A percentile compares a stretch with the other conserved stretches of the same genome.
Evolutionary conservation across 2,888 invertebrate genomes (phyloP).

Genomic region (Tetragonula carbonaria): DNA sequence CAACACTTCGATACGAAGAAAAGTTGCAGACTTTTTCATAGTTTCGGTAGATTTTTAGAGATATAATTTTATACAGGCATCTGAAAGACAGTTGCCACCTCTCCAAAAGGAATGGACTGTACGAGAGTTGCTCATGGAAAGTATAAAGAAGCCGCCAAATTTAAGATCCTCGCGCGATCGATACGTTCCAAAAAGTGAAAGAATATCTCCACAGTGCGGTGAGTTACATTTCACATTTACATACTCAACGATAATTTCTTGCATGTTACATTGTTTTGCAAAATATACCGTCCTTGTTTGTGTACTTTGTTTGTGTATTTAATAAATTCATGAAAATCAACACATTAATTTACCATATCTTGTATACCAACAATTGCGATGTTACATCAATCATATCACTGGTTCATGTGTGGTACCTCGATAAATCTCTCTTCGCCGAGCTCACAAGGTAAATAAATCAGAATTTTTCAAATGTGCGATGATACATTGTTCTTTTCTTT

Average conservation of each 20-base stretch:
- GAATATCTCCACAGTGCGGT: slow-evolving; percentile 58
- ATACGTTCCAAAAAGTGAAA: slow-evolving; percentile 49
- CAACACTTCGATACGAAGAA: neutral
- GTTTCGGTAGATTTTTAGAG: neutral
- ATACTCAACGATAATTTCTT: slow-evolving; percentile 5
- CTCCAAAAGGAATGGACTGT: slow-evolving; percentile 90
- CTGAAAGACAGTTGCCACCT: slow-evolving; percentile 93
- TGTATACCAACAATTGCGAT: slow-evolving; percentile 8
- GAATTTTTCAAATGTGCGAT: neutral
- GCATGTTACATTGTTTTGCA: slow-evolving; percentile 45
- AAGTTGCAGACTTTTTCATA: neutral
- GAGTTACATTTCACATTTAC: slow-evolving; percentile 52
- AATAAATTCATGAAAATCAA: slow-evolving; percentile 50
- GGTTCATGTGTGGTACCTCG: slow-evolving; percentile 41
- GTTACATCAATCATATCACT: neutral
- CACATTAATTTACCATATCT: slow-evolving; percentile 14
- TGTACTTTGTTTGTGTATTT: slow-evolving; percentile 17
- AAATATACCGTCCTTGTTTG: slow-evolving; percentile 22
- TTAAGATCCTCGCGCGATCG: slow-evolving; percentile 82
- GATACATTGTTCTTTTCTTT: too few species aligned
- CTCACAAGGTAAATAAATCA: neutral
- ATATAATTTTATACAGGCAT: slow-evolving; percentile 86
- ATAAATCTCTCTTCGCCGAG: slow-evolving; percentile 39
- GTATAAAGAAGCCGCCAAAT: slow-evolving; percentile 90
- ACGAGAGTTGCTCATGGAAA: slow-evolving; percentile 93